A percentile compares a stretch with the other conserved stretches of the same genome.
Evolutionary conservation across 2,113 vertebrate species (phyloP).

Genomic region (Thomomys bottae): DNA sequence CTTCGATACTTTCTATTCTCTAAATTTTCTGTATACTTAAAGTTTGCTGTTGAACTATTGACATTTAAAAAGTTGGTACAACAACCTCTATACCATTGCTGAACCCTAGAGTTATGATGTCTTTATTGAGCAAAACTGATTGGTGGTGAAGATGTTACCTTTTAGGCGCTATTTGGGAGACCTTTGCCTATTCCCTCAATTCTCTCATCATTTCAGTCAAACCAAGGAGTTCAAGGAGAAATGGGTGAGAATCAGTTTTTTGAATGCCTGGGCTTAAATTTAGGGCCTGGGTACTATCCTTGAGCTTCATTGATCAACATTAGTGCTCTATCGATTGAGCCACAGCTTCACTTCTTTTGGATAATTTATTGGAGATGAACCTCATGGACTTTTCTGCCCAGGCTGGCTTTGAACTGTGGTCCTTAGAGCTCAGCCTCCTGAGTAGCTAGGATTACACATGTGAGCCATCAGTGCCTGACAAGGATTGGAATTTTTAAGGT

Average conservation of each 20-base stretch:
- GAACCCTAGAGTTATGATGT: not conserved
- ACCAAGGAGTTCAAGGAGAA: not conserved
- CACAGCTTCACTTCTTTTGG: no score
- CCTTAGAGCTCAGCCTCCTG: no score
- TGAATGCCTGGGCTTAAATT: no score
- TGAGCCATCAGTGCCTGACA: no score
- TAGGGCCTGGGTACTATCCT: no score
- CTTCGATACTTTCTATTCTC: not conserved
- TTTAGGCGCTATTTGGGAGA: not conserved
- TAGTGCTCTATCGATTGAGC: no score
- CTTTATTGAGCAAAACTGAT: not conserved
- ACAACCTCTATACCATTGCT: not conserved
- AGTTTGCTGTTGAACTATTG: not conserved
- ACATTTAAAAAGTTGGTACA: slow-evolving; percentile 1
- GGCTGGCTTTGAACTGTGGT: no score
- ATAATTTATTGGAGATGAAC: no score
- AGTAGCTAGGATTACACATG: no score
- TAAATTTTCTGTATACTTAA: not conserved
- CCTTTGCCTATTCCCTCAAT: not conserved
- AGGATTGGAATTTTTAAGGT: not conserved
- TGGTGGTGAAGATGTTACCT: not conserved
- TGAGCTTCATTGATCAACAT: no score
- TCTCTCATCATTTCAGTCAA: slow-evolving; percentile 17
- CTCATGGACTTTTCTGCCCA: no score
- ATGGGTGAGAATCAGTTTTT: not conserved